A percentile compares a stretch with the other conserved stretches of the same genome.
These are phyloP conservation scores for Ceratoteleas bidentatus DNA, from an alignment of 1,140 invertebrate species.

Conservation along the genomic window DNA sequence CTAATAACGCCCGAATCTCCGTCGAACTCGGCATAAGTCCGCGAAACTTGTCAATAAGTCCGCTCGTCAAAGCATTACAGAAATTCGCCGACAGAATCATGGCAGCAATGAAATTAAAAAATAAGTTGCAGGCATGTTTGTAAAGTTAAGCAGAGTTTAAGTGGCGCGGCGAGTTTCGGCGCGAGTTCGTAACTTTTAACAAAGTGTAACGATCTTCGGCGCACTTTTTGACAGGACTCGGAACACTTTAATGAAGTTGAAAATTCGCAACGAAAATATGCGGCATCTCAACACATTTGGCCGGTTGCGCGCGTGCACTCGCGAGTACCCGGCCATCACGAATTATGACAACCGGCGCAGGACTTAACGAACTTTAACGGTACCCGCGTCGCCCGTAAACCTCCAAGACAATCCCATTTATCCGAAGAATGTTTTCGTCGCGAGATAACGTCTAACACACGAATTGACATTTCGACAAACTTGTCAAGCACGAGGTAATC, in stretches of 20 bases:
- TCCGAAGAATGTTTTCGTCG: slow-evolving; percentile 22
- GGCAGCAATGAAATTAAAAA: slow-evolving; percentile 26
- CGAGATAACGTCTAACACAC: slow-evolving; percentile 26
- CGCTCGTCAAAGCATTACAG: no score
- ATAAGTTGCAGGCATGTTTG: slow-evolving; percentile 17
- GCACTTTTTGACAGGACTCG: slow-evolving; percentile 22
- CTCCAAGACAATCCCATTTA: neutral
- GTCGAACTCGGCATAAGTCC: no score
- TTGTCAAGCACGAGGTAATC: slow-evolving; percentile 9
- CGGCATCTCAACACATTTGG: slow-evolving; percentile 14
- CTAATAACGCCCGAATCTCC: no score
- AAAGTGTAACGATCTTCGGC: slow-evolving; percentile 38
- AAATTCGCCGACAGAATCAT: no score
- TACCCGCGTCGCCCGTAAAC: no score
- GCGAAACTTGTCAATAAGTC: no score
- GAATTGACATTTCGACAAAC: slow-evolving; percentile 38
- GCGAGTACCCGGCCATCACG: no score
- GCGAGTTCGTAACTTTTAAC: slow-evolving; percentile 41
- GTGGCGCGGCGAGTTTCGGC: slow-evolving; percentile 24
- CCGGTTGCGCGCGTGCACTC: no score
- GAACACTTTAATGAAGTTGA: slow-evolving; percentile 18
- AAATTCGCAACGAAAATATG: slow-evolving; percentile 16
- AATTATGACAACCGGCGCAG: no score
- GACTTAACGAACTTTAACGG: slow-evolving; percentile 1
- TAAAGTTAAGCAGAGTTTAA: slow-evolving; percentile 24